These are phyloP conservation scores for Aphis gossypii DNA, from an alignment of 1,140 invertebrate species.

Conservation along the genomic window DNA sequence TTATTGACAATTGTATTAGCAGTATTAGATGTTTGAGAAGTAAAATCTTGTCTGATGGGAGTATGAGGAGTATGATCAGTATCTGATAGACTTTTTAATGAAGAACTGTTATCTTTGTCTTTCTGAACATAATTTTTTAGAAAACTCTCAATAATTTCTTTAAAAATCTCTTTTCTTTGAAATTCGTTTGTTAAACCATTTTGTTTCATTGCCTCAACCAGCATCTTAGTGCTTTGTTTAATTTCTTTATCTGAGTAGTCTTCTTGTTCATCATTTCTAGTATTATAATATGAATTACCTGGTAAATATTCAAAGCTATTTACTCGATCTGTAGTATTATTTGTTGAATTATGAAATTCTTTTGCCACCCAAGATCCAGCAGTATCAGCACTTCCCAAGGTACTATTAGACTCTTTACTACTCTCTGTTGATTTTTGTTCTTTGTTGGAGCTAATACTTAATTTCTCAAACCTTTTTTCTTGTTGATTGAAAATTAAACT, in stretches of 20 bases:
- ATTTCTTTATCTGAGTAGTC: slow-evolving; percentile 32
- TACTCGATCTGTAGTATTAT: slow-evolving; percentile 63
- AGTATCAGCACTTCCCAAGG: slow-evolving; percentile 45
- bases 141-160: slow-evolving; percentile 43
- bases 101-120: neutral
- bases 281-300: slow-evolving; percentile 64
- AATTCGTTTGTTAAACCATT: slow-evolving; percentile 40
- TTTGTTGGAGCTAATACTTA: neutral
- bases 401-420: slow-evolving; percentile 42
- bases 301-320: slow-evolving; percentile 68
- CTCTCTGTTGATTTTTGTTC: slow-evolving; percentile 11
- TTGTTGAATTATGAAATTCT: slow-evolving; percentile 46
- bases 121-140: neutral
- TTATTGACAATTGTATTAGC: slow-evolving; percentile 51
- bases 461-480: neutral
- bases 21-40: slow-evolving; percentile 47
- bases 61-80: slow-evolving; percentile 19
- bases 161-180: slow-evolving; percentile 44
- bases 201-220: slow-evolving; percentile 46
- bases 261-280: neutral
- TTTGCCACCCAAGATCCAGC: slow-evolving; percentile 53
- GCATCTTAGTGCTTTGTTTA: slow-evolving; percentile 17
- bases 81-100: slow-evolving; percentile 29
- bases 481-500: slow-evolving; percentile 6
- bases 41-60: slow-evolving; percentile 38